phyloP scores from a whole-genome alignment of 2,113 vertebrate genomes.

The Ascaphus truei region DNA sequence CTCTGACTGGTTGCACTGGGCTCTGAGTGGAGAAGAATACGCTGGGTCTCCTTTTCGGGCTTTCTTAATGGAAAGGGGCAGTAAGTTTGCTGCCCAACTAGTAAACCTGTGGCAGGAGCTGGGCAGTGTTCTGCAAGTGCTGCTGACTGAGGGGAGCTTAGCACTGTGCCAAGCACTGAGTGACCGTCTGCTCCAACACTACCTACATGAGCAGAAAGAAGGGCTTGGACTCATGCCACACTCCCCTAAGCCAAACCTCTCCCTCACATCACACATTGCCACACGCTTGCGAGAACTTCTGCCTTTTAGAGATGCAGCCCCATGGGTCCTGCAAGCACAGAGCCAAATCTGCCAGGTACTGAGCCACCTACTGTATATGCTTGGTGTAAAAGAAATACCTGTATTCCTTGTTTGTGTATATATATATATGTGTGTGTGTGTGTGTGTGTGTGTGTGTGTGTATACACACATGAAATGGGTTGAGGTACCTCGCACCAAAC shows the following conservation, averaged over 20 bases:
- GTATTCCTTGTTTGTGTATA: too few species aligned
- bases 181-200: slow-evolving; percentile 52
- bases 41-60: slow-evolving; percentile 57
- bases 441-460: too few species aligned
- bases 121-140: slow-evolving; percentile 48
- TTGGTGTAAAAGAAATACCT: too few species aligned
- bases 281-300: slow-evolving; percentile 42
- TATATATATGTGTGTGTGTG: too few species aligned
- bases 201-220: slow-evolving; percentile 40
- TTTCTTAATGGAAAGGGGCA: slow-evolving; percentile 40
- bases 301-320: slow-evolving; percentile 51
- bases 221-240: slow-evolving; percentile 7
- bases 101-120: slow-evolving; percentile 62
- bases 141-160: slow-evolving; percentile 46
- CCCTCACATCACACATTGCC: too few species aligned
- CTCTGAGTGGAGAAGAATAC: slow-evolving; percentile 51
- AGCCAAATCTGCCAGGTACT: slow-evolving; percentile 61
- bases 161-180: slow-evolving; percentile 44
- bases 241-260: slow-evolving; percentile 39
- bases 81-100: slow-evolving; percentile 37
- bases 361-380: too few species aligned
- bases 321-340: slow-evolving; percentile 60
- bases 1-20: slow-evolving; percentile 55
- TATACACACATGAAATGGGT: too few species aligned
- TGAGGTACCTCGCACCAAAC: too few species aligned